Base-by-base conservation (phyloP, 1,140 invertebrate genomes). In the Mizuhopecten yessoensis region DNA sequence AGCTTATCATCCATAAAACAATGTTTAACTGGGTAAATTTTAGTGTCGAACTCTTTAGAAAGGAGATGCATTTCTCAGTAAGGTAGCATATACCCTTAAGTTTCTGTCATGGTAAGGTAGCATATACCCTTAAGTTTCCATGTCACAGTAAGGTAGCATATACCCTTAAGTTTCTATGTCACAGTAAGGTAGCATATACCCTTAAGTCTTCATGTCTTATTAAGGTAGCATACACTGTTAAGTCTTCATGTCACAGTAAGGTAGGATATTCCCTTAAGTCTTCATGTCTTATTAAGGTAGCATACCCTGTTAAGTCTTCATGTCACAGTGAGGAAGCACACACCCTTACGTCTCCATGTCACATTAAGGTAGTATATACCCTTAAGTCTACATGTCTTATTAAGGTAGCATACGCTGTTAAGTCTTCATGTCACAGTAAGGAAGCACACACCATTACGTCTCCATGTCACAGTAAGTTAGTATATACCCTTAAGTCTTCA, bases 21-120 rank as follows among this genome's bases (percentile, higher is more conserved):
- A 17, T n/a, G 57, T n/a, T n/a, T n/a, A n/a, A n/a, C n/a, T n/a
- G n/a, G n/a, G n/a, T n/a, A n/a, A n/a, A n/a, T n/a, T n/a, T n/a
- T n/a, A n/a, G n/a, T n/a, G n/a, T n/a, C n/a, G 57, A 75, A 75
- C n/a, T 75, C 57, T 75, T 75, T 75, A n/a, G 57, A 75, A 75
- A 29, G 1, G n/a, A 75, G 29, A 17, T n/a, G 57, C 57, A 75
- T 75, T 0, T 75, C 29, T 29, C 45, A n/a, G 23, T n/a, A 75
- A 75, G 5, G 57, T 75, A 17, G 17, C 23, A 75, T 75, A 17
- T 75, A n/a, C 5, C n/a, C 57, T 17, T n/a, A 29, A 75, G 29
- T 9, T 23, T 29, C 5, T 75, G 23, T 75, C n/a, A 75, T 3
- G 29, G 57, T n/a, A 75, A 29, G 57, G 1, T 75, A 29, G 57